These are phyloP conservation scores for Lycopodina hypogea DNA, from an alignment of 37 sponge, comb jelly and placozoan species.

Conservation along the genomic window DNA sequence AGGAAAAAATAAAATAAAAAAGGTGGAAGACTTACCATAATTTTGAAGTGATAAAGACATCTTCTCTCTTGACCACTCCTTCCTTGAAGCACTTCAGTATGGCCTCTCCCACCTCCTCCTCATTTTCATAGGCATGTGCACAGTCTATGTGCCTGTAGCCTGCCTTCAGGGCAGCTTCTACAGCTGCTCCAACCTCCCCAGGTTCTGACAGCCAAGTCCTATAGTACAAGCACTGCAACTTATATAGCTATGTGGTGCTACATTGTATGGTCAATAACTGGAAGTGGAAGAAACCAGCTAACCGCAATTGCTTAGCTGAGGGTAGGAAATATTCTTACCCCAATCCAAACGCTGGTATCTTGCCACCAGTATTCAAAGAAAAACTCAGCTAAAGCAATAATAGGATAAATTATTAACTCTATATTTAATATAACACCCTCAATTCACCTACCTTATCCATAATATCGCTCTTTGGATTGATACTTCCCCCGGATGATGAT, in stretches of 20 bases:
- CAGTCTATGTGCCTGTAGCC: conserved; percentile 89
- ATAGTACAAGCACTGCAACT: neutral
- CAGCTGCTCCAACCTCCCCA: conserved; percentile 73
- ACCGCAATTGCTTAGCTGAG: no score
- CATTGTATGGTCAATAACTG: no score
- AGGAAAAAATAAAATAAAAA: no score
- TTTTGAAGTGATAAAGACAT: conserved; percentile 86
- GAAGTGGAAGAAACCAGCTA: no score
- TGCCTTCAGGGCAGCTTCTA: conserved; percentile 63
- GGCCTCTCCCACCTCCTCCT: conserved; percentile 82
- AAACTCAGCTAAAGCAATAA: no score
- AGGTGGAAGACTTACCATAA: conserved; percentile 81
- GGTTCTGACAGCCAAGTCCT: conserved; percentile 81
- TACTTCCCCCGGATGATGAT: no score
- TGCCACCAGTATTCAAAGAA: conserved; percentile 62
- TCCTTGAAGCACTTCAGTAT: conserved; percentile 78
- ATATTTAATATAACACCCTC: no score
- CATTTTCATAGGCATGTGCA: conserved; percentile 89
- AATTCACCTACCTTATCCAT: no score
- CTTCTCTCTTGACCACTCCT: conserved; percentile 80
- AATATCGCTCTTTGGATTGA: no score
- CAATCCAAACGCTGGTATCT: conserved; percentile 71
- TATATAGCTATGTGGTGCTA: no score
- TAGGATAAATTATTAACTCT: no score
- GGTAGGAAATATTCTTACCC: conserved; percentile 18